These are phyloP conservation scores for Hippocampus zosterae DNA, from an alignment of 2,113 vertebrate genomes.

Conservation along the genomic window DNA sequence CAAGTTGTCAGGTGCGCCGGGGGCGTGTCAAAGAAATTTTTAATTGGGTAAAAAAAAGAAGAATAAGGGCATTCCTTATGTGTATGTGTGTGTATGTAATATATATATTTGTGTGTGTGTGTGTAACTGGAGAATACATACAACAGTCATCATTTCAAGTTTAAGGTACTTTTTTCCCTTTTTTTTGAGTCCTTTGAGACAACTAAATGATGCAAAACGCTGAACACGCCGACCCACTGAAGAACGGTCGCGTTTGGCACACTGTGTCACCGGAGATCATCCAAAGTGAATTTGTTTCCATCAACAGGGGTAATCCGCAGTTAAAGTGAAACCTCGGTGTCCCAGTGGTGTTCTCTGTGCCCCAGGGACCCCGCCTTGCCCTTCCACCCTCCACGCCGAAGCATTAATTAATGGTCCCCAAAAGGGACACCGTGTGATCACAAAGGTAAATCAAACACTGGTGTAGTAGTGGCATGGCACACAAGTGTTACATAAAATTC, in stretches of 20 bases:
- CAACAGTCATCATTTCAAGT: neutral
- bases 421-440: conserved; percentile 37
- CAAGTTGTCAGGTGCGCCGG: too few relatives aligned
- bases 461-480: neutral
- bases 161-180: neutral
- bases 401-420: conserved; percentile 49
- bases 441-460: conserved; percentile 22
- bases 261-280: conserved; percentile 25
- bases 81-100: too few relatives aligned
- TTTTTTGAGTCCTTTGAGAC: neutral
- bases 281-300: conserved; percentile 40
- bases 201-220: neutral
- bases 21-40: too few relatives aligned
- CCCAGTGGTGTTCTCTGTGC: conserved; percentile 31
- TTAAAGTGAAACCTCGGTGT: conserved; percentile 54
- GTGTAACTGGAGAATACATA: too few relatives aligned
- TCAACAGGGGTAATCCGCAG: conserved; percentile 40
- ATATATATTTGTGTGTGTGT: too few relatives aligned
- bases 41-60: too few relatives aligned
- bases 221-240: neutral
- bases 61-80: too few relatives aligned
- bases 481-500: neutral
- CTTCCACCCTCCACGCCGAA: conserved; percentile 32
- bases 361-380: neutral
- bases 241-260: neutral